phyloP scores from a whole-genome alignment of 1,140 invertebrate species.

The Lethocerus indicus region DNA sequence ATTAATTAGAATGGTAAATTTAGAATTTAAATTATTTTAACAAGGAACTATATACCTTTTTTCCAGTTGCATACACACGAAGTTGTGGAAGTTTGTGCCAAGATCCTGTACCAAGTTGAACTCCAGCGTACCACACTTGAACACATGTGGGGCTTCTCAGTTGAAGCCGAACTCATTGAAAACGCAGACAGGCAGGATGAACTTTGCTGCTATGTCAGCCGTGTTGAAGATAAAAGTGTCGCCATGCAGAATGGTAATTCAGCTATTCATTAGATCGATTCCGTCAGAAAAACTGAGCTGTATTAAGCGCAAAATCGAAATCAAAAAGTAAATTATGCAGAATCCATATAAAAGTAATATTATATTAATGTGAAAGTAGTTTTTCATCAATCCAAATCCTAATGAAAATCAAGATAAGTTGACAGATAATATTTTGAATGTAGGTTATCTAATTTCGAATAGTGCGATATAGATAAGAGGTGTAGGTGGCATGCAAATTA shows the following conservation, averaged over 20 bases:
- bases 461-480: no score
- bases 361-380: no score
- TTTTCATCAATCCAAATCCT: no score
- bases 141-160: conserved; percentile 94
- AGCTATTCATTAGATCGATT: no score
- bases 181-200: conserved; percentile 91
- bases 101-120: conserved; percentile 92
- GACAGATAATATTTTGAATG: no score
- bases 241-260: conserved; percentile 92
- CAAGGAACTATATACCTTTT: no score
- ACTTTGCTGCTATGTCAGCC: conserved; percentile 88
- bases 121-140: conserved; percentile 71
- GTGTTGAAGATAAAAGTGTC: conserved; percentile 86
- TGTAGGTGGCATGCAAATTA: no score
- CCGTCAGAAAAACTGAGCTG: neutral
- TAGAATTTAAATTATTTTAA: no score
- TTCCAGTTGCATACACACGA: conserved; percentile 82
- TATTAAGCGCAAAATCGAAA: neutral
- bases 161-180: conserved; percentile 91
- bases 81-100: conserved; percentile 89
- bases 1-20: no score
- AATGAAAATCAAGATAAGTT: no score
- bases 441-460: no score
- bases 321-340: neutral
- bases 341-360: neutral